Conservation (phyloP, 2,113 vertebrate genomes). For the Platycercus adscitus region DNA sequence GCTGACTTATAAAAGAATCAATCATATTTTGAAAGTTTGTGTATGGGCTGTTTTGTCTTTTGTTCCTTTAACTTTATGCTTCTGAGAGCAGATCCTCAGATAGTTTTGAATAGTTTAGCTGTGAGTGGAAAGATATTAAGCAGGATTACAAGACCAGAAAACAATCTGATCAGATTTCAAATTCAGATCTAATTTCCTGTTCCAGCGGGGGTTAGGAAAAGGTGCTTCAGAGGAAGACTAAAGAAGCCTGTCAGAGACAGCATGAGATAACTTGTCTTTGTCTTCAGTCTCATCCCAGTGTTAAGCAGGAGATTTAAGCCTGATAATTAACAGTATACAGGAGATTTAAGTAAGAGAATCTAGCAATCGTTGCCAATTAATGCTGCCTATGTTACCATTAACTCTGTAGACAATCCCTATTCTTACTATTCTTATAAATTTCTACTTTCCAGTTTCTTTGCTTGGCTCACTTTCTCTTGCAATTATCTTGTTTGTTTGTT, state of each 20-base stretch:
- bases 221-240: neutral
- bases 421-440: neutral
- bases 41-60: neutral
- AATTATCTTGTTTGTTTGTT: neutral
- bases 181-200: neutral
- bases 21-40: constrained; percentile 54
- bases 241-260: neutral
- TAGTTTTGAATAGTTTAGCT: neutral
- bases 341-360: neutral
- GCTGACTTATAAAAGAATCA: constrained; percentile 48
- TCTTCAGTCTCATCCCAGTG: neutral
- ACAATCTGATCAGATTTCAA: neutral
- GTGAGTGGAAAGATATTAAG: neutral
- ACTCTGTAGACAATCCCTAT: neutral
- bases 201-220: neutral
- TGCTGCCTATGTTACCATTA: neutral
- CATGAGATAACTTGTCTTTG: neutral
- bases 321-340: neutral
- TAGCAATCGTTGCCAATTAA: neutral
- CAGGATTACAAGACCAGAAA: neutral
- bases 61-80: constrained; percentile 5
- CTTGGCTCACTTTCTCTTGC: neutral
- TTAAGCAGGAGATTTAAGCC: neutral
- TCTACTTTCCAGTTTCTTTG: neutral
- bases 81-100: neutral